Evolutionary conservation across 2,113 vertebrate species (phyloP), one percentile per base, ranked within the genome.

Genomic region (Thinocorus orbignyianus): DNA sequence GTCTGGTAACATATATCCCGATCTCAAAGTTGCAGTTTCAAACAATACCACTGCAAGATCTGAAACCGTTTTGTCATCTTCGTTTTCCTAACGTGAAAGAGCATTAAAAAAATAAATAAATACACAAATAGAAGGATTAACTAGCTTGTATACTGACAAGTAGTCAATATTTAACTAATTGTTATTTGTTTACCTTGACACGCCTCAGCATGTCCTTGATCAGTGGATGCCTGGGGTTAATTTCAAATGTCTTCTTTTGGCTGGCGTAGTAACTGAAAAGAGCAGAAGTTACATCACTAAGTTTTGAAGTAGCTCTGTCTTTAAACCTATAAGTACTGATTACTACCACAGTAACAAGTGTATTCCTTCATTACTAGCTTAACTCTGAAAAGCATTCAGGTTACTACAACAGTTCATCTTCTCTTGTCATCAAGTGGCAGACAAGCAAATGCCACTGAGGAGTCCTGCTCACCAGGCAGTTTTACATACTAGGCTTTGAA

Each of bases 201-300:
- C 98, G 97, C n/a, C 98, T 98, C 70, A 99, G 98, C 99, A 99
- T 99, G 92, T 99, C 98, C 97, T 99, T 99, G 94, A 99, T 98
- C 41, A 99, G 98, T 11, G 99, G 99, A 95, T 99, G 99, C 95
- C 99, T 99, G 88, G 99, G 99, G 92, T 99, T 99, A 89, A 99
- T 98, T 98, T 99, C 99, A 96, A 99, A 98, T 31, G 99, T 99
- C 97, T 99, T 99, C 98, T 99, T 99, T 96, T 99, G 99, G 96
- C 99, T 99, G 76, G 99, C 99, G 18, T 99, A 99, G 57, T 99
- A 99, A 97, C 99, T 99, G 90, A 57, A 93, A 95, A 66, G 26
- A 66, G 42, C 7, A 86, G 11, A 89, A 91, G 44, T 66, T 31
- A 13, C 17, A 90, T 20, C 14, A 55, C 20, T 81, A 11, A 69